Evolutionary conservation across 2,888 invertebrate species (phyloP), one percentile per base, ranked within the genome.

Genomic region (Nymphalis urticae): DNA sequence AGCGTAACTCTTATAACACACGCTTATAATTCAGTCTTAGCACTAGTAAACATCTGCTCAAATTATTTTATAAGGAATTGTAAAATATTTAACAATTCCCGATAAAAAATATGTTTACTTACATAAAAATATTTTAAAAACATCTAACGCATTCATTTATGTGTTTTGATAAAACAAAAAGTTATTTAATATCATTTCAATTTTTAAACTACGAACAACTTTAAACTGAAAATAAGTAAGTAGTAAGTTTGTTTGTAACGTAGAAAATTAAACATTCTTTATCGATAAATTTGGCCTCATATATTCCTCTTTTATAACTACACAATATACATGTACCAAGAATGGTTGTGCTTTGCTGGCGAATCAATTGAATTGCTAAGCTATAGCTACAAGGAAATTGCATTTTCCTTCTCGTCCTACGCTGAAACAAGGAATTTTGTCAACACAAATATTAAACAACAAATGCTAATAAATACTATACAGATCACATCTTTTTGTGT

Each of bases 211-310:
- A 42, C 10, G 13, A 42, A 13, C 13, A 2, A 42, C 42, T 13
- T 13, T 42, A 42, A 13, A 42, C 1, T 42, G 13, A 42, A 51
- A 51, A 51, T n/a, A 7, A 48, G 13, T 48, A n/a, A n/a, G n/a
- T n/a, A n/a, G 13, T 19, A 19, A 19, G 51, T 19, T 51, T 19
- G 19, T 21, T 51, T 10, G 19, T 19, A 19, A 51, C 51, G n/a
- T n/a, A n/a, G n/a, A n/a, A n/a, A n/a, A n/a, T n/a, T n/a, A n/a
- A n/a, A n/a, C n/a, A n/a, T n/a, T n/a, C n/a, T n/a, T n/a, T n/a
- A n/a, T n/a, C n/a, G n/a, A n/a, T 8, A n/a, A 32, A 70, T 72
- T 71, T 71, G 54, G 67, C 67, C 61, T 65, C 50, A 59, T 64
- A 51, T 62, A 65, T 53, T 64, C 48, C 36, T 17, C 6, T 27